A percentile compares a stretch with the other conserved stretches of the same genome.
Evolutionary conservation across 2,888 invertebrate species (phyloP).

Genomic region (Ectemnius cavifrons): DNA sequence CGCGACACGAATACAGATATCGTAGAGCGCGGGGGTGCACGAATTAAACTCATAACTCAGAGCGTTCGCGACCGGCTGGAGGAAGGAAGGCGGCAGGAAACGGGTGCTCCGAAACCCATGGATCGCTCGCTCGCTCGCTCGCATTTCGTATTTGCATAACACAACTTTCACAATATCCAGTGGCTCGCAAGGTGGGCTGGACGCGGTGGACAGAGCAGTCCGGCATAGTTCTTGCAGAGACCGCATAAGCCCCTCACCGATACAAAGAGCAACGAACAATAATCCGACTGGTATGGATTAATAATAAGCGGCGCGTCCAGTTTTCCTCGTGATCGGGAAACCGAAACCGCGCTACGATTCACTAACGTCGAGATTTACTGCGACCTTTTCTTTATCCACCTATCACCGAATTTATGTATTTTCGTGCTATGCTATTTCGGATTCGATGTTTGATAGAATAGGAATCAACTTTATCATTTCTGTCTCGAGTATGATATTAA

Average conservation of each 20-base stretch:
- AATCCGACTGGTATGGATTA: conserved; percentile 15
- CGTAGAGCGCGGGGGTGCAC: background rate
- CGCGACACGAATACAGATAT: conserved; percentile 8
- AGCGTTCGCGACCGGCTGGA: background rate
- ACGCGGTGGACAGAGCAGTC: background rate
- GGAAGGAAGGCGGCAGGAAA: background rate
- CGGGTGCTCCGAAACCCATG: background rate
- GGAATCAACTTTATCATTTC: no score
- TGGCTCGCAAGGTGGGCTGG: conserved; percentile 4
- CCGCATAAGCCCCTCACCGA: conserved; percentile 13
- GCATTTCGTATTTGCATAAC: conserved; percentile 33
- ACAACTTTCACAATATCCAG: conserved; percentile 43
- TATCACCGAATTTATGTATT: no score
- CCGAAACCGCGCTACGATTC: conserved; percentile 4
- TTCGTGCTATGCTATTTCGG: no score
- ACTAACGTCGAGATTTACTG: no score
- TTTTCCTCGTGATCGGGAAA: background rate
- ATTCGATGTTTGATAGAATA: no score
- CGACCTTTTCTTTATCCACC: no score
- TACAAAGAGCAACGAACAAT: conserved; percentile 39
- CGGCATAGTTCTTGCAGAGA: conserved; percentile 37
- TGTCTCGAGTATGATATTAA: no score
- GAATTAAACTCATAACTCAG: conserved; percentile 18
- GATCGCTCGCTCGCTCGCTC: background rate
- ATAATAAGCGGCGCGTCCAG: background rate